phyloP scores from a whole-genome alignment of 1,140 invertebrate species.

The Dreissena polymorpha region DNA sequence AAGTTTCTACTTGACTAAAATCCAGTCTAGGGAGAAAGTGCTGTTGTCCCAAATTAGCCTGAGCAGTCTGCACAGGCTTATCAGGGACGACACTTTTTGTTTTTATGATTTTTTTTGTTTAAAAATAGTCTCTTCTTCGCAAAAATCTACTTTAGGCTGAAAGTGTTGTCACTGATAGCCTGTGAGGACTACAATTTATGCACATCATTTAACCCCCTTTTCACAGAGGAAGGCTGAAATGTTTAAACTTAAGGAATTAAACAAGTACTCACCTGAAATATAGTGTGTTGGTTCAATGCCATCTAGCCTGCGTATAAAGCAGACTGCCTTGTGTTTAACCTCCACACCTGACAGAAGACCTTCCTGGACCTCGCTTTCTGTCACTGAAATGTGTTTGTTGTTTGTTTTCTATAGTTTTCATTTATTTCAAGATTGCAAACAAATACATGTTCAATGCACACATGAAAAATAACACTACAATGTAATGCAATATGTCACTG shows the following conservation, averaged over 20 bases:
- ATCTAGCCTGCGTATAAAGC: slow-evolving; percentile 61
- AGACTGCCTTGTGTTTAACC: slow-evolving; percentile 52
- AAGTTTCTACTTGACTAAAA: too few species aligned
- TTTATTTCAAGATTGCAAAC: background rate
- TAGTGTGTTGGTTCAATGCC: slow-evolving; percentile 53
- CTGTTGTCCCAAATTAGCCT: too few species aligned
- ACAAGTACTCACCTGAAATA: slow-evolving; percentile 37
- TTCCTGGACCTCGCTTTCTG: slow-evolving; percentile 51
- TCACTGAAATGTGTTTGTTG: slow-evolving; percentile 42
- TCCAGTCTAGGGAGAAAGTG: too few species aligned
- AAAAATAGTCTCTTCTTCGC: too few species aligned
- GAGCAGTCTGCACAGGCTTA: too few species aligned
- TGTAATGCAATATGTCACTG: background rate
- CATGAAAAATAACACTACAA: background rate
- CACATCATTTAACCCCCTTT: background rate
- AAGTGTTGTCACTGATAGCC: too few species aligned
- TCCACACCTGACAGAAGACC: slow-evolving; percentile 48
- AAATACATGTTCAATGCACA: background rate
- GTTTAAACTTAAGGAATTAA: background rate
- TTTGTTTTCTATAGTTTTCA: background rate
- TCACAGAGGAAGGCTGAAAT: background rate
- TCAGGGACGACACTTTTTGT: too few species aligned
- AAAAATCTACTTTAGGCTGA: too few species aligned
- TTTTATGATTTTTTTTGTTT: too few species aligned
- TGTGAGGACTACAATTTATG: background rate